Evolutionary conservation across 2,888 invertebrate genomes (phyloP), one percentile per base, ranked within the genome.

Genomic region (Polyommatus icarus): DNA sequence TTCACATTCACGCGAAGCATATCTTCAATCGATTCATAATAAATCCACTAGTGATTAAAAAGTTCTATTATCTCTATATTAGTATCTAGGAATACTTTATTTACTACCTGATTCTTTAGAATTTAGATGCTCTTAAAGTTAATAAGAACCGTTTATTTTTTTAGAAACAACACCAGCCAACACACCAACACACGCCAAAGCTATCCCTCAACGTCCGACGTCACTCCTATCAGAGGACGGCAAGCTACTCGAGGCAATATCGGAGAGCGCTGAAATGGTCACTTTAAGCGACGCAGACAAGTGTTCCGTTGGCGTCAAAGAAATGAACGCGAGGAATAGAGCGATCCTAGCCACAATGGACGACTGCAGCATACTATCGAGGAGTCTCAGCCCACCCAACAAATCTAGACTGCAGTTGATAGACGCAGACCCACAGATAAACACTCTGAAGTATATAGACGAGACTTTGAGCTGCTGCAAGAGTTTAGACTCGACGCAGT

Each of bases 261-360:
- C 95, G 50, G 96, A 96, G 90, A 95, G 95, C 81, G 96, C 96
- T 36, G 96, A 96, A 88, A 95, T 96, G 92, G 95, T 95, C 78
- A 95, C 96, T 29, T 87, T 96, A 71, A 96, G 96, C 80, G 95
- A 95, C 46, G 90, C 88, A 12, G 94, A 93, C 80, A 92, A 91
- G 83, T 88, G 89, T 61, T 90, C 94, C 0, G 82, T 88, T 1
- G 93, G 91, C 46, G 90, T 94, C 24, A 88, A 89, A 61, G 95
- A 95, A 83, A 88, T 88, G 89, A 92, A 91, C 81, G 94, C 92
- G 2, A 90, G 90, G 82, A 95, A 95, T 84, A 89, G 93, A 81
- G 95, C 94, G 59, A 88, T 94, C 6, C 84, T 94, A 8, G 94
- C 95, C 10, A 94, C 95, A 8, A 95, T 95, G 89, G 94, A 95